These are phyloP conservation scores for Mus caroli DNA, from an alignment of 2,797 vertebrate species.

Conservation along the genomic window DNA sequence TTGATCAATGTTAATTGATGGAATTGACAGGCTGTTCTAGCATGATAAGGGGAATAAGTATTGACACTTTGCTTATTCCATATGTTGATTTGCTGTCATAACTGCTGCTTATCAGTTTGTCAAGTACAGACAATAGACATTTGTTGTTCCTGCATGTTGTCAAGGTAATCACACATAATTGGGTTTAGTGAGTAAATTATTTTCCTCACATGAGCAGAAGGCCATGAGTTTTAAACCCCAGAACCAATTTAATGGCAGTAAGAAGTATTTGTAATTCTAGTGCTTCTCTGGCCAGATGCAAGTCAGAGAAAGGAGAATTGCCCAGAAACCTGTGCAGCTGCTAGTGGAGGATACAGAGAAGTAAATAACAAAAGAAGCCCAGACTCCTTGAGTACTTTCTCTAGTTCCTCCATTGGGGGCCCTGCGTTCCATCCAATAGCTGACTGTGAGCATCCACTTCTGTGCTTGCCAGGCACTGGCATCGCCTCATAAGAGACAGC, in stretches of 20 bases:
- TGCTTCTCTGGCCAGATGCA: neutral
- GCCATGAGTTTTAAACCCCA: neutral
- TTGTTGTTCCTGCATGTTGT: slow-evolving; percentile 4
- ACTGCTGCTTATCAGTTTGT: neutral
- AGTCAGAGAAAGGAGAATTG: neutral
- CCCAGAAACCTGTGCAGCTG: no score
- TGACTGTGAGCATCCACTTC: no score
- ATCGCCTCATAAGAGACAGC: no score
- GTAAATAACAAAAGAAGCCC: no score
- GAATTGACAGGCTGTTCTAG: neutral
- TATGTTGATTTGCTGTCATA: slow-evolving; percentile 39
- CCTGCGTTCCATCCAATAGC: no score
- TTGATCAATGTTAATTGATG: neutral
- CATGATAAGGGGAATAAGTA: neutral
- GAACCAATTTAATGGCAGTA: neutral
- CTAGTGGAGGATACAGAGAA: neutral
- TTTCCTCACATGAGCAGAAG: neutral
- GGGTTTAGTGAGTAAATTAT: neutral
- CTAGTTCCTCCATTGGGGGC: no score
- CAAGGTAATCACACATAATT: neutral
- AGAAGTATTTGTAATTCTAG: neutral
- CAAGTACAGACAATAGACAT: neutral
- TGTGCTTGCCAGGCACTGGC: no score
- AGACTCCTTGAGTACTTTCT: no score
- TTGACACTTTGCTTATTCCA: slow-evolving; percentile 1